Evolutionary conservation across 2,113 vertebrate genomes (phyloP), one percentile per base, ranked within the genome.

Genomic region (Myrmecophaga tridactyla): DNA sequence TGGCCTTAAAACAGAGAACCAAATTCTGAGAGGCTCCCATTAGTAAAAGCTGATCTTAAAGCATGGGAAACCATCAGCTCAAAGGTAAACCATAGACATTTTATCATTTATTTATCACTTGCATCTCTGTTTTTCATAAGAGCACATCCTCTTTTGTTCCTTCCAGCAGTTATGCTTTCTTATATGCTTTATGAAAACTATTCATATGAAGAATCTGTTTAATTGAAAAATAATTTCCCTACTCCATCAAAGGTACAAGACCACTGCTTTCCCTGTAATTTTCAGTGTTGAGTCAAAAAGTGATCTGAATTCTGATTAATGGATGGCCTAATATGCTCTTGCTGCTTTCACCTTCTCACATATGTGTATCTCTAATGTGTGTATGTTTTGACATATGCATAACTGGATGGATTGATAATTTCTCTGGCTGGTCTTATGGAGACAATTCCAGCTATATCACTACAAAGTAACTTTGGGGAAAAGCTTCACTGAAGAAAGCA

Each of bases 401-500:
- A 90, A 62, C n/a, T 85, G 51, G 29, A 67, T 88, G 51, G 53
- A 53, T 85, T 93, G n/a, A 93, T 98, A 81, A 97, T 93, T 96
- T 95, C 70, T 96, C 36, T 89, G 75, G 81, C 76, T 95, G 53
- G 70, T 70, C 56, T 92, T 53, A 56, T 34, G 17, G 81, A 96
- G 93, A 96, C 90, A 90, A 91, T 90, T 82, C 1, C 5, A 96
- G 60, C 48, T 86, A 46, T 21, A 77, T 95, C 65, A 41, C 73
- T 94, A 48, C 43, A 87, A 93, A 94, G 91, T 97, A 94, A 97
- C 90, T 97, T 97, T 80, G 87, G 85, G 94, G 96, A 97, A 85
- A 62, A 95, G 94, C 96, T 96, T 97, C 84, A 92, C 82, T 89
- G 82, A 93, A 97, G 39, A 96, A 83, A 48, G 91, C 51, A 87